Conservation (phyloP, 2,113 vertebrate genomes). For the Phalacrocorax carbo region DNA sequence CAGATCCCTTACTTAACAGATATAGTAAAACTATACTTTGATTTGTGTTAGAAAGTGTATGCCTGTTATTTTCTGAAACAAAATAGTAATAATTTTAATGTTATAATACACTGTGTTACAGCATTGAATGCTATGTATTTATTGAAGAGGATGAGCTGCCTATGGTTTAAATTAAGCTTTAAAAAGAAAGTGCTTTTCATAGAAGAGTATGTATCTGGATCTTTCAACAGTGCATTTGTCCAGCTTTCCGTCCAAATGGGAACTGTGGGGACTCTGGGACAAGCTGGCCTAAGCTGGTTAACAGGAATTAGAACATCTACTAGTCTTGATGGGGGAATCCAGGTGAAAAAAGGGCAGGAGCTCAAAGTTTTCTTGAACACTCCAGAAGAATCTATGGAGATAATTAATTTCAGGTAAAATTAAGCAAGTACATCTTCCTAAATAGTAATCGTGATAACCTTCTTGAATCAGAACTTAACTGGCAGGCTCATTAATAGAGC, state of each 20-base stretch:
- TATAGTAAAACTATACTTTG: background rate
- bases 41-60: background rate
- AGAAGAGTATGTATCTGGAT: background rate
- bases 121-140: background rate
- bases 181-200: background rate
- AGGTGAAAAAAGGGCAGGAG: conserved; percentile 81
- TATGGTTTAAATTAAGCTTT: background rate
- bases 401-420: conserved; percentile 80
- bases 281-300: conserved; percentile 81
- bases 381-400: conserved; percentile 82
- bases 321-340: conserved; percentile 83
- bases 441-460: background rate
- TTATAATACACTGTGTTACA: background rate
- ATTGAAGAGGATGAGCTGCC: background rate
- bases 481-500: background rate
- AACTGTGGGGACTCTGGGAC: conserved; percentile 74
- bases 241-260: conserved; percentile 81
- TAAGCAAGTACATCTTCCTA: background rate
- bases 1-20: background rate
- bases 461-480: background rate
- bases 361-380: conserved; percentile 82
- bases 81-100: background rate
- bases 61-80: background rate
- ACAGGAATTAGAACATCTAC: conserved; percentile 73
- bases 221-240: conserved; percentile 76